phyloP scores from a whole-genome alignment of 1,140 invertebrate species.

The Sycophaga agraensis region DNA sequence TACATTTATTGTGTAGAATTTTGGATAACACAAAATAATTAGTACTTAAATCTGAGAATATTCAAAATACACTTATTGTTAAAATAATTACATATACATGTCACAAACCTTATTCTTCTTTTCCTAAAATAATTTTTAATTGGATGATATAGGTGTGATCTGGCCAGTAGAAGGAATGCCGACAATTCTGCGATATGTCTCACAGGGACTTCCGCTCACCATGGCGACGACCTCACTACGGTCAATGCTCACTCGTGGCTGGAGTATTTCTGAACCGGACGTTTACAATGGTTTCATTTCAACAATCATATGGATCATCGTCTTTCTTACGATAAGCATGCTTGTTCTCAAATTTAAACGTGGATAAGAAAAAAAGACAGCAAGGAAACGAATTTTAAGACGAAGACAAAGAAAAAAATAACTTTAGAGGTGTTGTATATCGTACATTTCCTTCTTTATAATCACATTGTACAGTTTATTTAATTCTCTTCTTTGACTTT shows the following conservation, averaged over 20 bases:
- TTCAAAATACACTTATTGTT: too few relatives aligned
- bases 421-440: neutral
- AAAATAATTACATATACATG: too few relatives aligned
- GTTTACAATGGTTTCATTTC: conserved; percentile 89
- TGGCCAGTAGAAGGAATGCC: conserved; percentile 91
- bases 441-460: neutral
- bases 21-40: too few relatives aligned
- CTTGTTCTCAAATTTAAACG: conserved; percentile 77
- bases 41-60: too few relatives aligned
- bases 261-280: conserved; percentile 76
- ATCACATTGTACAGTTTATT: conserved; percentile 34
- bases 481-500: too few relatives aligned
- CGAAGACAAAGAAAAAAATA: neutral
- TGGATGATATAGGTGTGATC: conserved; percentile 68
- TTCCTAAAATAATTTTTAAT: neutral
- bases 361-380: conserved; percentile 56
- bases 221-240: conserved; percentile 87
- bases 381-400: neutral
- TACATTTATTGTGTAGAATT: too few relatives aligned
- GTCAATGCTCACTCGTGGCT: conserved; percentile 86
- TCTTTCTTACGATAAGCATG: conserved; percentile 82
- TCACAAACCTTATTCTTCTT: too few relatives aligned
- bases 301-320: conserved; percentile 82
- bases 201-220: conserved; percentile 84
- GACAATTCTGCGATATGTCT: conserved; percentile 75